Conservation (phyloP, 2,113 vertebrate genomes). For the Prinia subflava region DNA sequence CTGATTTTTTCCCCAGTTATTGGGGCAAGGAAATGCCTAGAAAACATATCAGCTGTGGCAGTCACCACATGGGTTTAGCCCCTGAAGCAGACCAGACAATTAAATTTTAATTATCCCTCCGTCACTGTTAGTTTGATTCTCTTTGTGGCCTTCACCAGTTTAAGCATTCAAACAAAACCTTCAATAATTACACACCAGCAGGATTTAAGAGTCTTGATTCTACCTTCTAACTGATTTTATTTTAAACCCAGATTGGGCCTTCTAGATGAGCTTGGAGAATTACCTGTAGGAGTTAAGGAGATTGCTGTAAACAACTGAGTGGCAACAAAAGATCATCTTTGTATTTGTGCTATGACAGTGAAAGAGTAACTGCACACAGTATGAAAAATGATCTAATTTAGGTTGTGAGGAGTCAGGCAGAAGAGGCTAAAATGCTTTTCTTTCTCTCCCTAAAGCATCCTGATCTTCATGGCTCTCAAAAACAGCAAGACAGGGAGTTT, state of each 20-base stretch:
- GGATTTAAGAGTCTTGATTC: neutral
- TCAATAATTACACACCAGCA: neutral
- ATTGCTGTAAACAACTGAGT: neutral
- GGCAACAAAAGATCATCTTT: neutral
- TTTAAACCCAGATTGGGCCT: neutral
- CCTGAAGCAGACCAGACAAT: neutral
- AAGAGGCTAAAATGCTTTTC: neutral
- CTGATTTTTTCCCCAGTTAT: neutral
- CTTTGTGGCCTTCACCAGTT: neutral
- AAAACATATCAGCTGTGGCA: neutral
- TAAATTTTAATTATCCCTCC: neutral
- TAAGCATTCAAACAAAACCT: neutral
- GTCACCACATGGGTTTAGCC: neutral
- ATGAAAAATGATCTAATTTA: neutral
- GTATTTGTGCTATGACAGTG: neutral
- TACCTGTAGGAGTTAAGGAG: neutral
- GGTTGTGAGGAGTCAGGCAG: neutral
- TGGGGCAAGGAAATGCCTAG: neutral
- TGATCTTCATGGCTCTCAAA: conserved; percentile 98
- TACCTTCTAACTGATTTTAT: neutral
- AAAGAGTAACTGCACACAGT: neutral
- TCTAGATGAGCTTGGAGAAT: neutral
- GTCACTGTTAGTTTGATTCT: neutral
- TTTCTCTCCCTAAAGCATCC: conserved; percentile 80
- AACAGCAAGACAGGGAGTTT: conserved; percentile 96